Conservation (phyloP, 2,113 vertebrate species). For the Girardinichthys multiradiatus region DNA sequence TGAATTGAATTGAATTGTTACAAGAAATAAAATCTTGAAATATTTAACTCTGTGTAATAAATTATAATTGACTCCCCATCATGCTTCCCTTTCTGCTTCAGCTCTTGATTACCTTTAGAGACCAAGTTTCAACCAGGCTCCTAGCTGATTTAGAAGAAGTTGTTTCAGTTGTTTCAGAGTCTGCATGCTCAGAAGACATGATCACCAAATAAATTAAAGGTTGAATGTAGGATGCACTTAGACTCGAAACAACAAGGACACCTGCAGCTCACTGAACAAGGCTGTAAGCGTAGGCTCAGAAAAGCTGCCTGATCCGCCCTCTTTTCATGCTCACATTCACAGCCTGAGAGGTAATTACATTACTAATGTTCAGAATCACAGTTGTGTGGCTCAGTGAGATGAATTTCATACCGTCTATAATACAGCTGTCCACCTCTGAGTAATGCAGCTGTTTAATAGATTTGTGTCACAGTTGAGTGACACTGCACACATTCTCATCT, state of each 20-base stretch:
- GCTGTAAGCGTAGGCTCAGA: background rate
- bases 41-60: background rate
- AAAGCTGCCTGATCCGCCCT: background rate
- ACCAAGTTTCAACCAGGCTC: background rate
- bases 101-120: background rate
- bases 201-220: constrained; percentile 8
- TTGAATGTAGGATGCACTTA: constrained; percentile 28
- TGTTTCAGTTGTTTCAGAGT: constrained; percentile 5
- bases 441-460: constrained; percentile 8
- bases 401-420: background rate
- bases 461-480: constrained; percentile 3
- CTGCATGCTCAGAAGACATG: constrained; percentile 30
- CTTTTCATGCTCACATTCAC: constrained; percentile 1
- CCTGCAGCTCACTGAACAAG: constrained; percentile 10
- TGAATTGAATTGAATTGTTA: no score
- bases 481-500: background rate
- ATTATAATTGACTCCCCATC: background rate
- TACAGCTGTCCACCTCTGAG: constrained; percentile 2
- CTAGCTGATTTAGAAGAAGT: background rate
- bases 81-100: no score
- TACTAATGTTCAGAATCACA: constrained; percentile 22
- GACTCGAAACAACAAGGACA: constrained; percentile 22
- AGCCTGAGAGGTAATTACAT: constrained; percentile 12
- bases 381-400: constrained; percentile 24
- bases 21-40: no score